A percentile compares a stretch with the other conserved stretches of the same genome.
phyloP scores from a whole-genome alignment of 2,888 invertebrate species.

The Nowickia ferox region DNA sequence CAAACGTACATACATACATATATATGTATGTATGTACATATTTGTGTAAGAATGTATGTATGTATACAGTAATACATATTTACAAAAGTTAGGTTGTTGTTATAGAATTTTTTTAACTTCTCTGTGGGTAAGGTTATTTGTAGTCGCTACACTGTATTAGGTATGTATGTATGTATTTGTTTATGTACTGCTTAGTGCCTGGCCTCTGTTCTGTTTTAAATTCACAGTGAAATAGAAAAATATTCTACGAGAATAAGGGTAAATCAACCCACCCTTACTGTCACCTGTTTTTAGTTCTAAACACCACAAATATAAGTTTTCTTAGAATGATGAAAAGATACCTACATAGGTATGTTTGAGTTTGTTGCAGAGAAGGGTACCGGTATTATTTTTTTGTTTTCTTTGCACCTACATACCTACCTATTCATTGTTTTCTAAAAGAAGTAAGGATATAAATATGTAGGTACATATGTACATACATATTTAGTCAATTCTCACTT shows the following conservation, averaged over 20 bases:
- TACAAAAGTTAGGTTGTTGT: not conserved
- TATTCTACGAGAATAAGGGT: not conserved
- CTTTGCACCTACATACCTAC: too few species aligned
- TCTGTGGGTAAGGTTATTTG: constrained; percentile 61
- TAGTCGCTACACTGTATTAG: not conserved
- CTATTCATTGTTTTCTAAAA: too few species aligned
- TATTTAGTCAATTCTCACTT: too few species aligned
- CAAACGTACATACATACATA: not conserved
- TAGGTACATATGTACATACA: too few species aligned
- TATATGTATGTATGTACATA: not conserved
- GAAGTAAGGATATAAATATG: too few species aligned
- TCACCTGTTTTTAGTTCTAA: too few species aligned
- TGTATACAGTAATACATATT: not conserved
- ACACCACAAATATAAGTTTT: too few species aligned
- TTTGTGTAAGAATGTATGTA: not conserved
- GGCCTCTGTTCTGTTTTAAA: constrained; percentile 59
- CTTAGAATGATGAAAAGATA: not conserved
- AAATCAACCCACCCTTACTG: too few species aligned
- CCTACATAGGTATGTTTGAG: not conserved
- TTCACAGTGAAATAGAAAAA: constrained; percentile 45
- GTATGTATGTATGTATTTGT: constrained; percentile 32
- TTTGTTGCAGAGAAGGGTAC: too few species aligned
- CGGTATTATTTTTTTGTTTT: too few species aligned
- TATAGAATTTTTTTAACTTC: constrained; percentile 33
- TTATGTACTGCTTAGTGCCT: constrained; percentile 52